Evolutionary conservation across 1,140 invertebrate genomes (phyloP).

Genomic region (Rhagoletis zephyria): DNA sequence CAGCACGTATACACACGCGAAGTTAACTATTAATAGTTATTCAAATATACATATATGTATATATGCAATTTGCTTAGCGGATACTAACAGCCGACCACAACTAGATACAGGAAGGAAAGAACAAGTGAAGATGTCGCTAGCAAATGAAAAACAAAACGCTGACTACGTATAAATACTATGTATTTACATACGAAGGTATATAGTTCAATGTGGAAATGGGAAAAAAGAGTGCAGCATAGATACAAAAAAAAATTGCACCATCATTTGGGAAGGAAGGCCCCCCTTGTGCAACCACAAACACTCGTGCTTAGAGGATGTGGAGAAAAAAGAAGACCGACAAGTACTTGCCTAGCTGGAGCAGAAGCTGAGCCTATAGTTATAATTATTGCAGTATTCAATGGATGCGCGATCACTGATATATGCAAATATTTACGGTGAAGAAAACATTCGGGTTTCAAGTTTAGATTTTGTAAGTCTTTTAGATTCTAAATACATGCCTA

Average conservation of each 20-base stretch:
- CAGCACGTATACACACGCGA: background rate
- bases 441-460: no score
- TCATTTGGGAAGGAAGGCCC: background rate
- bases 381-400: slow-evolving; percentile 1
- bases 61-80: background rate
- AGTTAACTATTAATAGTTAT: slow-evolving; percentile 16
- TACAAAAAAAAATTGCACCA: background rate
- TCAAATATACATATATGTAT: background rate
- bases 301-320: background rate
- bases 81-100: slow-evolving; percentile 18
- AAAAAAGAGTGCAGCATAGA: background rate
- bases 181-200: background rate
- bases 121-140: slow-evolving; percentile 26
- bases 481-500: no score
- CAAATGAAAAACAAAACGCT: background rate
- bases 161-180: background rate
- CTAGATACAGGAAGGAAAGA: slow-evolving; percentile 41
- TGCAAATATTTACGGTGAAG: no score
- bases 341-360: background rate
- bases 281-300: background rate
- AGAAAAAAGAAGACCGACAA: background rate
- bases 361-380: background rate
- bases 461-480: no score
- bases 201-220: slow-evolving; percentile 7
- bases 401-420: background rate